A percentile compares a stretch with the other conserved stretches of the same genome.
These are phyloP conservation scores for Spea bombifrons DNA, from an alignment of 2,113 vertebrate species.

Conservation along the genomic window DNA sequence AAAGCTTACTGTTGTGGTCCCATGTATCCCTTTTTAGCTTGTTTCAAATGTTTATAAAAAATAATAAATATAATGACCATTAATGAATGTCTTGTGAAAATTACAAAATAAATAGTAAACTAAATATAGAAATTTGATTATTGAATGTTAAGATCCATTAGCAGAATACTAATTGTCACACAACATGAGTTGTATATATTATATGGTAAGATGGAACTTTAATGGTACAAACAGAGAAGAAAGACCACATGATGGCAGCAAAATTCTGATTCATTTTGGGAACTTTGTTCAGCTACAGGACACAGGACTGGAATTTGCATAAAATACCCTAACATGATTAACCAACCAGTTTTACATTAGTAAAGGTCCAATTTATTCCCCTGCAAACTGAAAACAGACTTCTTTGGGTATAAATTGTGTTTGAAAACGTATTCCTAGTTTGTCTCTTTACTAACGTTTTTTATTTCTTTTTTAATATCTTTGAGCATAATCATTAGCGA, in stretches of 20 bases:
- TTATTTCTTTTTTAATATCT: slow-evolving; percentile 22
- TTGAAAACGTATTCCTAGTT: slow-evolving; percentile 24
- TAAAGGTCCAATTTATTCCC: slow-evolving; percentile 29
- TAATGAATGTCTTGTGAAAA: no score
- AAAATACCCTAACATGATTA: slow-evolving; percentile 23
- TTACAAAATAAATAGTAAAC: no score
- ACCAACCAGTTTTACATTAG: slow-evolving; percentile 15
- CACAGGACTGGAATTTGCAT: slow-evolving; percentile 28
- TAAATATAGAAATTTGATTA: no score
- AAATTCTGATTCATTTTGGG: slow-evolving; percentile 22
- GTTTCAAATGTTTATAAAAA: no score
- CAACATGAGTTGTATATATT: no score
- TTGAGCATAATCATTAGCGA: neutral
- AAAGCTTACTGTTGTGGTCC: no score
- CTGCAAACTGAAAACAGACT: slow-evolving; percentile 36
- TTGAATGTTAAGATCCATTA: no score
- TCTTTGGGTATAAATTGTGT: slow-evolving; percentile 16
- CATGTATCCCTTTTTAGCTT: no score
- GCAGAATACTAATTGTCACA: no score
- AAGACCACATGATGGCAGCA: slow-evolving; percentile 44
- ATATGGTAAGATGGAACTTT: no score
- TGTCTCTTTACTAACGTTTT: neutral
- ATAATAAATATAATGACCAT: no score
- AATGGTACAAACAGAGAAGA: neutral
- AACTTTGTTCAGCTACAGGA: slow-evolving; percentile 12